Evolutionary conservation across 2,113 vertebrate genomes (phyloP), one percentile per base, ranked within the genome.

Genomic region (Oryzias melastigma): DNA sequence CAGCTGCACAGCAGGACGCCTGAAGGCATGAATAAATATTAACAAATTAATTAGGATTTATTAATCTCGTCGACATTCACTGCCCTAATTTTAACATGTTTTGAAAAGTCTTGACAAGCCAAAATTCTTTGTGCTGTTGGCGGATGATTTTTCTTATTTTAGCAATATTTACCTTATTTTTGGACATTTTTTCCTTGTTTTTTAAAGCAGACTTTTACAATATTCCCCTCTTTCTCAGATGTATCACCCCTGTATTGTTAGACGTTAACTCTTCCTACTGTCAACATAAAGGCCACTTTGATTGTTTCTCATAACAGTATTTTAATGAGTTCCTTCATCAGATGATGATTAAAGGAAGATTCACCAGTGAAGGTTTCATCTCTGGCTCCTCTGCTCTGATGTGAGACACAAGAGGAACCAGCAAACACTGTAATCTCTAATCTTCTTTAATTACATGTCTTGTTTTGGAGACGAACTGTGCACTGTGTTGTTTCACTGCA

Each of bases 401-500:
- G 35, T 51, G 50, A 60, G 45, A 63, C 40, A 57, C 42, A 62
- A 40, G 46, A 56, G 35, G 8, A 51, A 52, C 17, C 45, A 14
- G 43, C 54, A 44, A 59, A 53, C 15, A 35, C 42, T 16, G 14
- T 18, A 20, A 44, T 52, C 50, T 63, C 44, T 62, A 44, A 62
- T 62, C 60, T 45, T 52, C 17, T 62, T 62, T 64, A 53, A 64
- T 64, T 64, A 52, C 25, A 45, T 17, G 57, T 47, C 25, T 43
- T 63, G 27, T 19, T 43, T 47, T 19, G 14, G n/a, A 17, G 52
- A 24, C 20, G 17, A 54, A 53, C 20, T 19, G 27, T 25, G 17
- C 29, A 47, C 47, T 40, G 35, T 50, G 20, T 25, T 25, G 29
- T 56, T 20, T 5, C 55, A 20, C 20, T 18, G 58, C 29, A 22